Conservation (phyloP, 2,113 vertebrate species). For the Heterochromis multidens region DNA sequence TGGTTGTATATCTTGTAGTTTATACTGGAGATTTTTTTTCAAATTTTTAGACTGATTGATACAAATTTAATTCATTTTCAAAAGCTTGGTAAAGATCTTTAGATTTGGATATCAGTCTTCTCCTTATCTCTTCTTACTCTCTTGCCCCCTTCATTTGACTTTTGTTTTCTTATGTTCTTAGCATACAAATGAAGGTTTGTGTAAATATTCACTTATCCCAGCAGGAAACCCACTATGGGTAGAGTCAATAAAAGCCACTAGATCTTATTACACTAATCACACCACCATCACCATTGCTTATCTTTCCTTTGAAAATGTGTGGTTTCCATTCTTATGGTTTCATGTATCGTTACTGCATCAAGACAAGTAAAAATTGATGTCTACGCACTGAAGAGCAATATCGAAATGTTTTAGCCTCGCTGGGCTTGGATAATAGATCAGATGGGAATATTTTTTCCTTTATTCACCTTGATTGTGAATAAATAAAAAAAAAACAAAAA, state of each 20-base stretch:
- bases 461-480: not conserved
- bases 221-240: slow-evolving; percentile 34
- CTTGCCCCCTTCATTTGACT: not conserved
- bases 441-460: not conserved
- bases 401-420: not conserved
- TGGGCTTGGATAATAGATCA: not conserved
- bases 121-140: not conserved
- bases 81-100: not conserved
- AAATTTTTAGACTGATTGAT: not conserved
- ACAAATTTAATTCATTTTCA: not conserved
- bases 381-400: not conserved
- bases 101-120: not conserved
- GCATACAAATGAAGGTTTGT: slow-evolving; percentile 31
- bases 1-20: not conserved
- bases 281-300: slow-evolving; percentile 7
- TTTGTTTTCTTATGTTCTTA: slow-evolving; percentile 30
- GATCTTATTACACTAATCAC: slow-evolving; percentile 40
- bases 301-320: not conserved
- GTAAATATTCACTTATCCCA: slow-evolving; percentile 54
- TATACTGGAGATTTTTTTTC: not conserved
- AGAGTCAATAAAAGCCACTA: slow-evolving; percentile 30
- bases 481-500: not conserved
- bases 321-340: not conserved
- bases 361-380: not conserved
- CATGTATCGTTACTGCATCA: slow-evolving; percentile 8